Evolutionary conservation across 2,888 invertebrate genomes (phyloP).

Genomic region (Ryuthela nishihirai): DNA sequence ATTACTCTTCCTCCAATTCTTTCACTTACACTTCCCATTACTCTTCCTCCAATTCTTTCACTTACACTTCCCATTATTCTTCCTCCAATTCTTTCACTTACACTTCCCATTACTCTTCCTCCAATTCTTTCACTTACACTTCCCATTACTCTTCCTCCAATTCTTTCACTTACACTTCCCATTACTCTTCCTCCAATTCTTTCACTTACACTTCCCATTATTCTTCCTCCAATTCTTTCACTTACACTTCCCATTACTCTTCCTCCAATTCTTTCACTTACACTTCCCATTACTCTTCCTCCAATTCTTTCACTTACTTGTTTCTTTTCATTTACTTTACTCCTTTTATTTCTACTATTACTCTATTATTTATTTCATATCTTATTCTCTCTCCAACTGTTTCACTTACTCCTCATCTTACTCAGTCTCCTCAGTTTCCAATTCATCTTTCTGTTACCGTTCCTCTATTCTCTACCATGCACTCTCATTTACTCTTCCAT

Average conservation of each 20-base stretch:
- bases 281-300: background rate
- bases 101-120: background rate
- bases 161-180: background rate
- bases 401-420: background rate
- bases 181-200: background rate
- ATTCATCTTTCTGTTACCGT: background rate
- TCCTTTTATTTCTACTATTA: background rate
- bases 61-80: background rate
- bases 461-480: background rate
- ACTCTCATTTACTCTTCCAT: background rate
- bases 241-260: background rate
- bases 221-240: background rate
- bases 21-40: background rate
- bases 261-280: background rate
- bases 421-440: background rate
- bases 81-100: background rate
- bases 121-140: background rate
- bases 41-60: background rate
- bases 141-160: background rate
- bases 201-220: background rate
- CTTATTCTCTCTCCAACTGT: background rate
- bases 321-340: background rate
- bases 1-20: background rate
- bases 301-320: background rate
- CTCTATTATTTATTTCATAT: background rate